Evolutionary conservation across 2,888 invertebrate genomes (phyloP), one percentile per base, ranked within the genome.

Genomic region (Sicus ferrugineus): DNA sequence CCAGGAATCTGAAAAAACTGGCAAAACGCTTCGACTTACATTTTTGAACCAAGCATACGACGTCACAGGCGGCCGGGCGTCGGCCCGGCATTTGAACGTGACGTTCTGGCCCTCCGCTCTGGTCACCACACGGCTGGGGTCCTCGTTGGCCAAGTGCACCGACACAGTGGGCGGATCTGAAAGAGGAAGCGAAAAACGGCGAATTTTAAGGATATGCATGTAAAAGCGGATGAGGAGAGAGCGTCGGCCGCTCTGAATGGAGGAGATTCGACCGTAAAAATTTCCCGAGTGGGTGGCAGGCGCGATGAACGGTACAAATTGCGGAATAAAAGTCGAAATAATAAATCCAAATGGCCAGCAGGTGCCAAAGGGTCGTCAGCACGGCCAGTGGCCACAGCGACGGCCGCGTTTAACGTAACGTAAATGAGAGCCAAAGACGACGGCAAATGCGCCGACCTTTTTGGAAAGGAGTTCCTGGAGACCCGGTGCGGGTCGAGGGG

Each of bases 31-130:
- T 16, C 46, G 67, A 89, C 90, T 90, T 88, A 94, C 94, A 87
- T 93, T 90, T 83, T 91, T 93, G 82, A 92, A 93, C 90, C 94
- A 95, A 64, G 90, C 89, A 82, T 91, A 92, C 78, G 89, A 90
- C 74, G 89, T 89, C 14, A 93, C 90, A 54, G 89, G 88, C 14
- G 95, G 95, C 73, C 92, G 90, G 54, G 94, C 92, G 74, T 91
- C 90, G 30, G 93, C 91, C 74, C 92, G 91, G 81, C 95, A 95
- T 67, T 91, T 88, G 67, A 95, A 87, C 77, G 90, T 91, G 64
- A 94, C 90, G 77, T 92, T 91, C 76, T 92, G 91, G 59, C 93
- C 93, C 86, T 95, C 94, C 73, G 85, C 81, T 72, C 84, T 80
- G 70, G 84, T 85, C 75, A 89, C 85, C 52, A 90, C 84, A 0